These are phyloP conservation scores for Ophonus ardosiacus DNA, from an alignment of 2,888 invertebrate species.

Conservation along the genomic window DNA sequence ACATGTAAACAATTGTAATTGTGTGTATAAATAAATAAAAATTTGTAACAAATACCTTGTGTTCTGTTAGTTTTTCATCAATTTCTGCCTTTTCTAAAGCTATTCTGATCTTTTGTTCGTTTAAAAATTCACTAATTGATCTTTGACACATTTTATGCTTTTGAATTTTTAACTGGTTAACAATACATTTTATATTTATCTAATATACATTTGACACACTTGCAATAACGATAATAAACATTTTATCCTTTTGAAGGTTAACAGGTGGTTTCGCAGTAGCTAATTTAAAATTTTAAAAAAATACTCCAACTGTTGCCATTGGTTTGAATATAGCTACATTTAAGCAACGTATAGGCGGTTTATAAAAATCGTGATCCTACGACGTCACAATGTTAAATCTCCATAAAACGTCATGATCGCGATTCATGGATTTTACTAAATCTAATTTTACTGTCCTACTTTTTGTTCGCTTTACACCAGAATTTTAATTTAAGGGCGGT, in stretches of 20 bases:
- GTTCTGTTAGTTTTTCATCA: not conserved
- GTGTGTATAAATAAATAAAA: not conserved
- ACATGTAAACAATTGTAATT: not conserved
- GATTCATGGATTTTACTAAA: too few species aligned
- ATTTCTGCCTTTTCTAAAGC: not conserved
- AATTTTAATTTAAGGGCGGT: too few species aligned
- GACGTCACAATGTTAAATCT: too few species aligned
- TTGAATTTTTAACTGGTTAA: not conserved
- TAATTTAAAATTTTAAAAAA: too few species aligned
- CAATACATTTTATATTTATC: not conserved
- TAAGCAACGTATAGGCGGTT: too few species aligned
- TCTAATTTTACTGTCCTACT: too few species aligned
- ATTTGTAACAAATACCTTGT: not conserved
- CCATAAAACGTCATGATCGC: too few species aligned
- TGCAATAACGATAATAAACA: constrained; percentile 31
- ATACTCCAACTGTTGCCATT: too few species aligned
- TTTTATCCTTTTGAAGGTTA: constrained; percentile 1
- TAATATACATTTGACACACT: constrained; percentile 10
- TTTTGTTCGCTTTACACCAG: too few species aligned
- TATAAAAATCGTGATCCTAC: too few species aligned
- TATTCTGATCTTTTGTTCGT: not conserved
- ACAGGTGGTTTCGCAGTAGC: constrained; percentile 32
- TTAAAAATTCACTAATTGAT: not conserved
- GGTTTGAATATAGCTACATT: too few species aligned
- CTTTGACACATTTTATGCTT: not conserved